Percentiles rank a stretch among this genome's conserved stretches.
phyloP scores from a whole-genome alignment of 2,113 vertebrate species.

The Galeopterus variegatus region DNA sequence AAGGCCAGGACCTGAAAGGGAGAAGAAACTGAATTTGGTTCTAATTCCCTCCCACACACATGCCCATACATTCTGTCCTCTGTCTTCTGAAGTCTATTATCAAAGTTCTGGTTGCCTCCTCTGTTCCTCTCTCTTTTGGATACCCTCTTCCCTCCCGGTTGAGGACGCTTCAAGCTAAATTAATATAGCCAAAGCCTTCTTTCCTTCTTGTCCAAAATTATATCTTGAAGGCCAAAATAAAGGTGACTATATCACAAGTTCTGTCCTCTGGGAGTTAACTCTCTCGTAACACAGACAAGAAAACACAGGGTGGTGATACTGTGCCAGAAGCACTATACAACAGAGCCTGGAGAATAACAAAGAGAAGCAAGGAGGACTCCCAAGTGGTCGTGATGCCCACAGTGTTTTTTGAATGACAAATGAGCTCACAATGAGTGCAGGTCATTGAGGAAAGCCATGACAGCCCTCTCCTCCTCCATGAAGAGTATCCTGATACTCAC shows the following conservation, averaged over 20 bases:
- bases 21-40: slow-evolving; percentile 27
- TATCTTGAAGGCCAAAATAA: not conserved
- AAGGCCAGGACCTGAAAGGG: not conserved
- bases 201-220: not conserved
- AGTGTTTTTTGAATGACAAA: not conserved
- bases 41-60: not conserved
- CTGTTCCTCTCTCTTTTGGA: not conserved
- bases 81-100: not conserved
- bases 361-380: not conserved
- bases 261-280: not conserved
- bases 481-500: not conserved
- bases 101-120: not conserved
- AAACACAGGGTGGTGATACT: not conserved
- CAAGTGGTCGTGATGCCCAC: not conserved
- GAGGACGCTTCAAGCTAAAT: not conserved
- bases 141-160: not conserved
- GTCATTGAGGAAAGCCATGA: not conserved
- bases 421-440: not conserved
- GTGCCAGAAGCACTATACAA: not conserved
- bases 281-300: not conserved
- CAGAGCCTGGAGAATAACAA: not conserved
- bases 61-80: not conserved
- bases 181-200: not conserved
- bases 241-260: not conserved
- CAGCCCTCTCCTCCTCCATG: not conserved